phyloP scores from a whole-genome alignment of 2,888 invertebrate species.

The Morpho helenor region DNA sequence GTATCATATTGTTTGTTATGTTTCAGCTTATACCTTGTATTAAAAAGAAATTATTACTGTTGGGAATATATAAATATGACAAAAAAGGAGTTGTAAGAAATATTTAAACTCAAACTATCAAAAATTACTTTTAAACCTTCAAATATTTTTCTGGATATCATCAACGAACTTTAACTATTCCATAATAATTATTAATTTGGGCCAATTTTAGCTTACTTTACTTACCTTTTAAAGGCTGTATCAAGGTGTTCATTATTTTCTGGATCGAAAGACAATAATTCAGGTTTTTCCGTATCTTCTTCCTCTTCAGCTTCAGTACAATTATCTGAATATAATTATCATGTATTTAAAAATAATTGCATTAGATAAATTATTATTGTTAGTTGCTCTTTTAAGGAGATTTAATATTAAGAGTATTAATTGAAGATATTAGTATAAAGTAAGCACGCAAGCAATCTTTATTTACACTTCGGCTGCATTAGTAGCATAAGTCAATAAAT shows the following conservation, averaged over 20 bases:
- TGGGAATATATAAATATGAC: neutral
- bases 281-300: constrained; percentile 19
- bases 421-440: too few species aligned
- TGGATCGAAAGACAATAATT: constrained; percentile 37
- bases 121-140: too few species aligned
- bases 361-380: too few species aligned
- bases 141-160: too few species aligned
- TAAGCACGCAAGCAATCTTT: too few species aligned
- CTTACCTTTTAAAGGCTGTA: constrained; percentile 45
- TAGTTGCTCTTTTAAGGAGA: too few species aligned
- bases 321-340: constrained; percentile 16
- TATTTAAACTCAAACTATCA: too few species aligned
- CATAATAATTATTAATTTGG: too few species aligned
- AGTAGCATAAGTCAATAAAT: neutral
- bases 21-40: constrained; percentile 37
- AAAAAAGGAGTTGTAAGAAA: neutral
- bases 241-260: constrained; percentile 47
- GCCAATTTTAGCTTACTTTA: neutral
- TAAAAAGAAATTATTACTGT: constrained; percentile 13
- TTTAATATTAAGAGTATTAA: too few species aligned
- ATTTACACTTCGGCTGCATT: too few species aligned
- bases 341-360: too few species aligned
- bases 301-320: constrained; percentile 14
- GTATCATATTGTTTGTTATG: constrained; percentile 35
- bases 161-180: too few species aligned